Evolutionary conservation across 2,113 vertebrate species (phyloP).

Genomic region (Hydropotes inermis): DNA sequence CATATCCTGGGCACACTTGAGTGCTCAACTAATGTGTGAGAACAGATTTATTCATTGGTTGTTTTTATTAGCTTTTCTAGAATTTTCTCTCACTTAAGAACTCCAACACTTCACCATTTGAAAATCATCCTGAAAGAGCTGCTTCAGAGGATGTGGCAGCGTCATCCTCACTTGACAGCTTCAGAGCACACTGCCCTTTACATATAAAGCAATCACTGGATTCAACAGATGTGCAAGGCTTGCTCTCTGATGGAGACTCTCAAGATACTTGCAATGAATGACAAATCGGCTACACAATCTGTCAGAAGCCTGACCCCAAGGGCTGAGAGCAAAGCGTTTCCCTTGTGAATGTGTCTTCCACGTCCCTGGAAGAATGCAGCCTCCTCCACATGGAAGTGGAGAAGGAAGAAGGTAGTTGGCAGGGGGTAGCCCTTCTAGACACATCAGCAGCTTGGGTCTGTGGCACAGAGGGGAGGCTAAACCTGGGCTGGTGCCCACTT

Average conservation of each 20-base stretch:
- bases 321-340: not conserved
- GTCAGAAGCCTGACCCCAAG: not conserved
- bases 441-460: not conserved
- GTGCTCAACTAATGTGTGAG: not conserved
- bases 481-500: not conserved
- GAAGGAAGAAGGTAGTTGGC: not conserved
- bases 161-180: not conserved
- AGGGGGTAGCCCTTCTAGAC: not conserved
- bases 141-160: not conserved
- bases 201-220: not conserved
- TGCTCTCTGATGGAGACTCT: not conserved
- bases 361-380: not conserved
- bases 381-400: not conserved
- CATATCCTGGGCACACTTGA: not conserved
- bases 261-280: not conserved
- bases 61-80: not conserved
- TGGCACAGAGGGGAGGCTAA: not conserved
- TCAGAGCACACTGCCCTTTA: not conserved
- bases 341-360: not conserved
- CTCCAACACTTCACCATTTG: not conserved
- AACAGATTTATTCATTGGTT: not conserved
- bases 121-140: not conserved
- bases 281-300: not conserved
- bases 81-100: not conserved
- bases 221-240: not conserved